Evolutionary conservation across 2,113 vertebrate species (phyloP).

Genomic region (Pipra filicauda): DNA sequence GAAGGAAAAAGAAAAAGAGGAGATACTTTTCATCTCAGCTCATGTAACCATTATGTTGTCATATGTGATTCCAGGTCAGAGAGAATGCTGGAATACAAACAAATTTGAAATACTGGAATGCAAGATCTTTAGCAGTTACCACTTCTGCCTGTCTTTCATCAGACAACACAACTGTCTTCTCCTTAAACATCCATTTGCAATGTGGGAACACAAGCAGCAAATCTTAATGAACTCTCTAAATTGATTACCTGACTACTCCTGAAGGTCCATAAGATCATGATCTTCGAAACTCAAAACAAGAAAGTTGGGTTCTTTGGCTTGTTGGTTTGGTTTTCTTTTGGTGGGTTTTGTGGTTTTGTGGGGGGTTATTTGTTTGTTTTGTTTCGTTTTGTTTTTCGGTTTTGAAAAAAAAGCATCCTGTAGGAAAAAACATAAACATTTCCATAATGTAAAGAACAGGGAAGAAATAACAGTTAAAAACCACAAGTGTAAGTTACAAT

Average conservation of each 20-base stretch:
- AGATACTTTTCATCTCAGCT: neutral
- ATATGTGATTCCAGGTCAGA: neutral
- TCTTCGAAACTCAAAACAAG: neutral
- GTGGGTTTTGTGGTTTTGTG: neutral
- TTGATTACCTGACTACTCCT: neutral
- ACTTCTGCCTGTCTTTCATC: neutral
- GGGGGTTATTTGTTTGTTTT: neutral
- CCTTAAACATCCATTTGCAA: neutral
- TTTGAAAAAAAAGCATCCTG: neutral
- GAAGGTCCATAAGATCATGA: neutral
- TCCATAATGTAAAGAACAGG: neutral
- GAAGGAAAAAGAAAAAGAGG: neutral
- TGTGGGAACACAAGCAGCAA: neutral
- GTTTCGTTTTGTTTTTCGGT: neutral
- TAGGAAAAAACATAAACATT: neutral
- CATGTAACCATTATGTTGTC: neutral
- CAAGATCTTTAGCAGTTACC: neutral
- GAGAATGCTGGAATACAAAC: neutral
- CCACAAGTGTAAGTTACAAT: neutral
- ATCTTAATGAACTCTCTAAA: neutral
- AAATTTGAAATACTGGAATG: neutral
- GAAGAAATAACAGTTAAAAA: neutral
- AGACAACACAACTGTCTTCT: neutral
- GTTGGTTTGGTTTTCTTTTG: neutral
- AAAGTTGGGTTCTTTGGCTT: neutral